Conservation (phyloP, 2,888 invertebrate species). For the Gymnoscelis rufifasciata region DNA sequence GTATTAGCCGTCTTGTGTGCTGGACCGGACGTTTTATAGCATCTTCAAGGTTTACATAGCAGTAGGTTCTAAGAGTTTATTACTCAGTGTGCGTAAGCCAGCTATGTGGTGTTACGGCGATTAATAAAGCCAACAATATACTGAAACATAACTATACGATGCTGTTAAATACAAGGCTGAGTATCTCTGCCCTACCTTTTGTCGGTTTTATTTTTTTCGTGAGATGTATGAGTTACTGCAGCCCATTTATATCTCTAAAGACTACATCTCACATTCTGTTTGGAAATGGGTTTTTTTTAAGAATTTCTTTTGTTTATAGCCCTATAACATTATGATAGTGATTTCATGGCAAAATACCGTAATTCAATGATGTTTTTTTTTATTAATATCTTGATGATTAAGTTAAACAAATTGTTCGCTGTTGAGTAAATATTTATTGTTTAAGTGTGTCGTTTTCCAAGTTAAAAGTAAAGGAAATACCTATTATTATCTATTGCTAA, state of each 20-base stretch:
- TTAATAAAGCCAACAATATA: conserved; percentile 19
- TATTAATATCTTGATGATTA: no score
- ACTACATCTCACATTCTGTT: conserved; percentile 16
- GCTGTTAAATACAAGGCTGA: conserved; percentile 13
- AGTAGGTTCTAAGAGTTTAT: conserved; percentile 29
- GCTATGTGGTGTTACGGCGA: conserved; percentile 4
- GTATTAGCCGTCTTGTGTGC: not conserved
- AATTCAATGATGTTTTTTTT: no score
- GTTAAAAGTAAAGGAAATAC: no score
- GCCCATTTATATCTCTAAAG: conserved; percentile 19
- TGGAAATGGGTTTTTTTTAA: conserved; percentile 15
- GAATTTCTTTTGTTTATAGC: not conserved
- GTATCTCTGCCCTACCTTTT: conserved; percentile 7
- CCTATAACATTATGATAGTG: no score
- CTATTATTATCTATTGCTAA: no score
- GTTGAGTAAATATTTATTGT: no score
- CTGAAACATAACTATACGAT: conserved; percentile 18
- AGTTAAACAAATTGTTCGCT: no score
- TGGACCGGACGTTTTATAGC: conserved; percentile 15
- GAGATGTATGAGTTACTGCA: conserved; percentile 13
- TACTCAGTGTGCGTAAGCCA: conserved; percentile 22
- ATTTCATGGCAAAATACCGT: no score
- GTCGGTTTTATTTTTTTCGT: conserved; percentile 15
- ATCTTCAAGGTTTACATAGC: conserved; percentile 19
- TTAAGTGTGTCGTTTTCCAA: no score